Conservation (phyloP, 2,113 vertebrate genomes). For the Empidonax alnorum region DNA sequence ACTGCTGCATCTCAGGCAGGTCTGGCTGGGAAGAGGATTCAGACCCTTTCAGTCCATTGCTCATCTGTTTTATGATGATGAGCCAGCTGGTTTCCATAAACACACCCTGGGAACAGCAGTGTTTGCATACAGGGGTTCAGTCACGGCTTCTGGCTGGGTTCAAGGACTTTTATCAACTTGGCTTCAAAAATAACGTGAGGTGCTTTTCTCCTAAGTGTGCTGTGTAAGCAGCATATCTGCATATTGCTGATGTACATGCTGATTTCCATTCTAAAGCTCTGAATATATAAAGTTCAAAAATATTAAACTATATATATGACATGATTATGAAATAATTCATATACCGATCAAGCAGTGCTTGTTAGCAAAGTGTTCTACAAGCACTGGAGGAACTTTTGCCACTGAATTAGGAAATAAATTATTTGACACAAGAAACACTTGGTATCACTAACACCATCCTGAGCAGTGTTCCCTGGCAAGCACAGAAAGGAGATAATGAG, state of each 20-base stretch:
- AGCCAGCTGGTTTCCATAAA: not conserved
- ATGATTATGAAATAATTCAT: not conserved
- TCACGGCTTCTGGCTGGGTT: not conserved
- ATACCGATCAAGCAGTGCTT: not conserved
- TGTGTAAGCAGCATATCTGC: not conserved
- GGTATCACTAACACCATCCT: not conserved
- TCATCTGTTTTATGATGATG: not conserved
- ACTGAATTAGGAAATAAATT: not conserved
- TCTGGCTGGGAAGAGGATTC: not conserved
- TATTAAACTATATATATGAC: not conserved
- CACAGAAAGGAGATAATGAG: not conserved
- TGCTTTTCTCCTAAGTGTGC: not conserved
- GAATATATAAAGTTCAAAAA: not conserved
- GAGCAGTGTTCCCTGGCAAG: not conserved
- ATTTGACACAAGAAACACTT: not conserved
- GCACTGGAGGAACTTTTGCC: rapidly evolving
- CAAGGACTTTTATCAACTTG: not conserved
- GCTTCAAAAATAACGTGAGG: not conserved
- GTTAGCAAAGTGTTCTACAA: not conserved
- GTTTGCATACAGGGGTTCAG: not conserved
- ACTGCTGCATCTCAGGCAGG: not conserved
- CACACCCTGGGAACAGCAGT: not conserved
- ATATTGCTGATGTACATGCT: not conserved
- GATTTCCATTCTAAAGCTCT: not conserved
- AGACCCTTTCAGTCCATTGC: not conserved